phyloP scores from a whole-genome alignment of 2,888 invertebrate genomes.

The Phalangium opilio region DNA sequence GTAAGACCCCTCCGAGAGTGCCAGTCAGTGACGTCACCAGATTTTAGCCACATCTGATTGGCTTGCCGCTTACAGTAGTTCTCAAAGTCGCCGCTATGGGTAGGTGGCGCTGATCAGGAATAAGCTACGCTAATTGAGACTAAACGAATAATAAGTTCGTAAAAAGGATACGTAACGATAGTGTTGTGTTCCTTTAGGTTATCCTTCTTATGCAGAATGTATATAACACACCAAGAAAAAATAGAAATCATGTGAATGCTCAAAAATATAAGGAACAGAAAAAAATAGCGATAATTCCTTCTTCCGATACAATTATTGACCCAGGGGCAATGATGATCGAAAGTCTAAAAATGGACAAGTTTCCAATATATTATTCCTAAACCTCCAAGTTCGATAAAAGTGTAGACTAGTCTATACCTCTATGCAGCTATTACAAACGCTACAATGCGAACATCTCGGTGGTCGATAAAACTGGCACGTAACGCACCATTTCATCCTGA shows the following conservation, averaged over 20 bases:
- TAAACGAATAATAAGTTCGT: too few species aligned
- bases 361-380: background rate
- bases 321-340: conserved; percentile 98
- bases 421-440: conserved; percentile 96
- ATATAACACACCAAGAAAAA: conserved; percentile 81
- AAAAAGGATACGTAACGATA: conserved; percentile 38
- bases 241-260: conserved; percentile 96
- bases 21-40: too few species aligned
- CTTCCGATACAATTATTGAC: conserved; percentile 94
- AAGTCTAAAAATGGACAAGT: conserved; percentile 57
- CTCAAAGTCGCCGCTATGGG: too few species aligned
- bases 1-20: too few species aligned
- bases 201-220: conserved; percentile 70
- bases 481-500: conserved; percentile 99
- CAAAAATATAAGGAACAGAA: conserved; percentile 91
- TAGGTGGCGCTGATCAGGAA: too few species aligned
- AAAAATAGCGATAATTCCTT: conserved; percentile 95
- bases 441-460: conserved; percentile 96
- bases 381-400: too few species aligned
- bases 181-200: conserved; percentile 61
- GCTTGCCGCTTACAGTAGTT: too few species aligned
- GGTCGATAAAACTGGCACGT: conserved; percentile 99
- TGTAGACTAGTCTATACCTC: conserved; percentile 40
- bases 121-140: too few species aligned
- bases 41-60: too few species aligned